Evolutionary conservation across 2,113 vertebrate genomes (phyloP), one percentile per base, ranked within the genome.

Genomic region (Scatophagus argus): DNA sequence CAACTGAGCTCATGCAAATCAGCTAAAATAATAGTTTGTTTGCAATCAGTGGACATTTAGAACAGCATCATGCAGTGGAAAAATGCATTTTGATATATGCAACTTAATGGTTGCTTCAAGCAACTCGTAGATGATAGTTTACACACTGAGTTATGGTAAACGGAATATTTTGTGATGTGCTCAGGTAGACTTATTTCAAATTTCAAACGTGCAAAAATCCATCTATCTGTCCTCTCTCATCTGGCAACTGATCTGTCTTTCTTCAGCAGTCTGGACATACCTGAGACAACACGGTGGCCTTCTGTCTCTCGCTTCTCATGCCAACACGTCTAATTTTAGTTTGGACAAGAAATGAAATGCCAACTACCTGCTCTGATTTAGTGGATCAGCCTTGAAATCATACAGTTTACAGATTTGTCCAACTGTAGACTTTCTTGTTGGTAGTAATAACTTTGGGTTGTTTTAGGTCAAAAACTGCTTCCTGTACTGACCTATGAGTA

Each of bases 1-100:
- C 43, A 82, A 61, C 41, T 54, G 25, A 59, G 51, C 65, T 61
- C 74, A 75, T 38, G 64, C 70, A 75, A 52, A 83, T 51, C 41
- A 67, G 90, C 69, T 72, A 70, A 61, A 29, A 64, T 78, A 81
- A 78, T 74, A 68, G 58, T 73, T 73, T 66, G 70, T 78, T 87
- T 79, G 81, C 72, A 89, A 84, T 90, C 85, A 83, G 23, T 70
- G 81, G n/a, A 46, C 31, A 43, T 79, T 16, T 31, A 41, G 39
- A 74, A 66, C 17, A 3, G 17, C 58, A 66, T 72, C 36, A 32
- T 34, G 7, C 25, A 59, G 25, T 19, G 68, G 74, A 85, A 82
- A 75, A 54, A 52, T 19, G 21, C 17, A 54, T 73, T 59, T 49
- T 43, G 58, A 77, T 60, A 34, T 29, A 64, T 70, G 36, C 8